Evolutionary conservation across 2,797 vertebrate species (phyloP).

Genomic region (Pachyuromys duprasi): DNA sequence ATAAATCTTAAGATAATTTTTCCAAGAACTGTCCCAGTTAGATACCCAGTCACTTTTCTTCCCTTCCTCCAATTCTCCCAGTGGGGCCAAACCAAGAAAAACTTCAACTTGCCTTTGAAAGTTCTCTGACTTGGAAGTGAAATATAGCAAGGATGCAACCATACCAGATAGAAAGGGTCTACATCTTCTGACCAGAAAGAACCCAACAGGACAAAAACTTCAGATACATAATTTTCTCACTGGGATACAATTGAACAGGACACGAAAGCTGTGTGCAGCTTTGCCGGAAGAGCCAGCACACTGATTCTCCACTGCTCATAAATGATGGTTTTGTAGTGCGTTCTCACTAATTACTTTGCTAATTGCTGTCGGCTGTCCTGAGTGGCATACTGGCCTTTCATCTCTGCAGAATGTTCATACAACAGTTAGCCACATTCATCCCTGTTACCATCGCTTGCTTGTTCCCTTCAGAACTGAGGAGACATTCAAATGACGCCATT

Average conservation of each 20-base stretch:
- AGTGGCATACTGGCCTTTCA: not conserved
- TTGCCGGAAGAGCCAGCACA: not conserved
- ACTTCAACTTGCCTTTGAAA: not conserved
- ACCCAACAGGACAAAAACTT: not conserved
- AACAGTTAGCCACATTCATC: constrained; percentile 22
- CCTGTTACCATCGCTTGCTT: not conserved
- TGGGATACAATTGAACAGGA: not conserved
- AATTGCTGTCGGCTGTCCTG: constrained; percentile 13
- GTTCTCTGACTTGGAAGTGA: constrained; percentile 62
- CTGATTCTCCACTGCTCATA: not conserved
- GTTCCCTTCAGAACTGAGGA: not conserved
- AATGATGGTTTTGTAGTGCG: constrained; percentile 43
- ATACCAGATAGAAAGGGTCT: not conserved
- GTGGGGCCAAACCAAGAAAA: constrained; percentile 20
- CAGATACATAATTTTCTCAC: not conserved
- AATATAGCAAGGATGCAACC: not conserved
- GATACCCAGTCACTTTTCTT: not conserved
- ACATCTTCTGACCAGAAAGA: not conserved
- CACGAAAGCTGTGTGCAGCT: not conserved
- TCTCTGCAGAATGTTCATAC: constrained; percentile 10
- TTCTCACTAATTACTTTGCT: constrained; percentile 42
- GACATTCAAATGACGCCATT: not conserved
- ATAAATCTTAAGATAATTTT: not conserved
- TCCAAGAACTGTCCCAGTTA: not conserved
- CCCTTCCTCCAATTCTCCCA: not conserved